phyloP scores from a whole-genome alignment of 2,888 invertebrate species.

The Mantis religiosa region DNA sequence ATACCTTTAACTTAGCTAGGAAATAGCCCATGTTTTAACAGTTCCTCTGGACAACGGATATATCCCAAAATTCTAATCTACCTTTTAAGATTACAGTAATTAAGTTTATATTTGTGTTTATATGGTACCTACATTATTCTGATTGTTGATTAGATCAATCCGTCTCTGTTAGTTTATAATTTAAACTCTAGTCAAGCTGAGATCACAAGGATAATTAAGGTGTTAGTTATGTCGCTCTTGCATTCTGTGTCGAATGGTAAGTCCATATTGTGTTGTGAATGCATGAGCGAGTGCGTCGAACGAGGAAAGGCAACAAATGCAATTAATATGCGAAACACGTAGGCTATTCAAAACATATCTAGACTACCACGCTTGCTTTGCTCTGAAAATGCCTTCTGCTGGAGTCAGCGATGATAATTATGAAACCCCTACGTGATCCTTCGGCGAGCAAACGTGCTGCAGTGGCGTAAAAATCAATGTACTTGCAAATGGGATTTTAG shows the following conservation, averaged over 20 bases:
- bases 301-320: slow-evolving; percentile 2
- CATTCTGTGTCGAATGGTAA: background rate
- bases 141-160: too few species aligned
- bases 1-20: too few species aligned
- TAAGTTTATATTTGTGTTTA: too few species aligned
- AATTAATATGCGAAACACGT: slow-evolving; percentile 25
- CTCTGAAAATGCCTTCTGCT: slow-evolving; percentile 8
- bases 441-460: background rate
- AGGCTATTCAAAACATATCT: slow-evolving; percentile 22
- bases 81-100: too few species aligned
- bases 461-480: background rate
- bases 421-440: slow-evolving; percentile 1
- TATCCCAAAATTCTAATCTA: too few species aligned
- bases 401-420: slow-evolving; percentile 3
- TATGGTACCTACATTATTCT: too few species aligned
- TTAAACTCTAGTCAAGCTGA: too few species aligned
- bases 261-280: slow-evolving; percentile 13
- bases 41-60: too few species aligned
- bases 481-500: slow-evolving; percentile 9
- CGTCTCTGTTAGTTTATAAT: too few species aligned
- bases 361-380: slow-evolving; percentile 3
- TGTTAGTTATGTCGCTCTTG: background rate
- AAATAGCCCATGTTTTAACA: too few species aligned
- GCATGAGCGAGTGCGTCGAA: background rate
- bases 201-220: too few species aligned